Evolutionary conservation across 1,140 invertebrate genomes (phyloP).

Genomic region (Pemphigus obesinymphae): DNA sequence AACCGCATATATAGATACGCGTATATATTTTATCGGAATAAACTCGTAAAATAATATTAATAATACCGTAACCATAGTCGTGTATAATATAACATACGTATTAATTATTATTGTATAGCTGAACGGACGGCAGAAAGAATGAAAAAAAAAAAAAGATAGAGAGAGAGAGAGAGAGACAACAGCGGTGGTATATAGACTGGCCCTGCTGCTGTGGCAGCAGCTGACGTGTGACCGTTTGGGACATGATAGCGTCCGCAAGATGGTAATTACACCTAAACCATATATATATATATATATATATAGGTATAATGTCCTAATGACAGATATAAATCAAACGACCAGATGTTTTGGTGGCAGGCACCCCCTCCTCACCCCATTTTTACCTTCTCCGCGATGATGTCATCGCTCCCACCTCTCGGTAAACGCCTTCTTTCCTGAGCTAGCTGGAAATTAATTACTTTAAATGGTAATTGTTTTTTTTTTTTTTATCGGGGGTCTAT

Average conservation of each 20-base stretch:
- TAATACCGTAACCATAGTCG: background rate
- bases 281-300: background rate
- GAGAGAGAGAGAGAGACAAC: background rate
- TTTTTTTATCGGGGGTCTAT: background rate
- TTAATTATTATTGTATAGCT: constrained; percentile 27
- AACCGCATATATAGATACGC: background rate
- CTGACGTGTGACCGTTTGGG: constrained; percentile 40
- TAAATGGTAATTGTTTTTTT: constrained; percentile 38
- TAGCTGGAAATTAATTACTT: constrained; percentile 35
- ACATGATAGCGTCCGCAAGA: constrained; percentile 28
- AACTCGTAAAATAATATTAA: constrained; percentile 18
- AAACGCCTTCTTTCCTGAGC: background rate
- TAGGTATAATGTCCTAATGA: constrained; percentile 38
- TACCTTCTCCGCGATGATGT: constrained; percentile 13
- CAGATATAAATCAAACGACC: constrained; percentile 41
- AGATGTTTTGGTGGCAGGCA: constrained; percentile 31
- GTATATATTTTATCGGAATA: background rate
- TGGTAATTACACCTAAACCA: constrained; percentile 33
- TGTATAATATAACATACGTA: constrained; percentile 12
- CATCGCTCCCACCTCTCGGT: constrained; percentile 1
- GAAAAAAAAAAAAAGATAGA: background rate
- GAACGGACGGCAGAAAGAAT: background rate
- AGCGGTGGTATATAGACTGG: background rate
- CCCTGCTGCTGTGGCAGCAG: constrained; percentile 13
- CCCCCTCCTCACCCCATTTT: background rate